Base-by-base conservation (phyloP, 2,113 vertebrate genomes). In the Vimba vimba region DNA sequence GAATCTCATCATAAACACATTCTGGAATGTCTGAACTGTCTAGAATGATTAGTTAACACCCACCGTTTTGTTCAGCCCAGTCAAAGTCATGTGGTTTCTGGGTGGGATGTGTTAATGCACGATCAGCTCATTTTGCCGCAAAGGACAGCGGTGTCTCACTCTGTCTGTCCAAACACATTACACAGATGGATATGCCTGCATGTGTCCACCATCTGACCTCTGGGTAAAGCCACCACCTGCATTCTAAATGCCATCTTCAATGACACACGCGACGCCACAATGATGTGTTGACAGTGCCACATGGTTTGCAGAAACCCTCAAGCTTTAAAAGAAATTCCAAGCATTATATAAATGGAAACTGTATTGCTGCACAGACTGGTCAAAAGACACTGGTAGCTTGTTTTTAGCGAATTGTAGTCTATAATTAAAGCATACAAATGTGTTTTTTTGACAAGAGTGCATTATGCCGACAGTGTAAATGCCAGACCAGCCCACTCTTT, bases 401-500 rank as follows among this genome's bases (percentile, higher is more conserved):
- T 30, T 55, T 77, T 25, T 45, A 66, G 19, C 9, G 30, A 68
- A 66, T 5, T 45, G 45, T 57, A 45, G 47, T 39, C 9, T 87
- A 62, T 66, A 80, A 87, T 80, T 57, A 81, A 74, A 15, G 39
- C 71, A 6, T 15, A 23, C 4, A 74, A 82, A 80, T 69, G 17
- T 7, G 75, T 66, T 47, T 68, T 23, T 55, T 69, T 50, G 75
- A 85, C 43, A 12, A 4, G 19, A 45, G 69, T 50, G 23, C 36
- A 21, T 83, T 86, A 85, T 87, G 30, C 55, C 33, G 88, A 62
- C 85, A 76, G 79, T 57, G 25, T 83, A 87, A 85, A 85, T 89
- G 83, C 64, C 86, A 82, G 64, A 73, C 62, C 83, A 55, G 25
- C 88, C 86, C 73, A 85, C 86, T 74, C 79, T 47, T 75, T 62